These are phyloP conservation scores for Plutomurus gul DNA, from an alignment of 1,140 invertebrate species.

Conservation along the genomic window DNA sequence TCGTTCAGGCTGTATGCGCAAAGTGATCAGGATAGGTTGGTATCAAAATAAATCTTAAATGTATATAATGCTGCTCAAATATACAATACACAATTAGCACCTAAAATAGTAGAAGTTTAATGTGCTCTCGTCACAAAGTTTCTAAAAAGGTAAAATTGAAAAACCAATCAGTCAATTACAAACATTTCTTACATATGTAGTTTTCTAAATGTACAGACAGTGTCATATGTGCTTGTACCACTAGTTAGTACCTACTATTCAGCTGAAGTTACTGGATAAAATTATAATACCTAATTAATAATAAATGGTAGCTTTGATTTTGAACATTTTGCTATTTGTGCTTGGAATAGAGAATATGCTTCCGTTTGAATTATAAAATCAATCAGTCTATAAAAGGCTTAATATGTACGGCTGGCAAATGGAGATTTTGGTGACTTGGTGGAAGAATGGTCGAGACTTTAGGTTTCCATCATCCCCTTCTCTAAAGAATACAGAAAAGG, in stretches of 20 bases:
- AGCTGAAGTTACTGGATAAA: background rate
- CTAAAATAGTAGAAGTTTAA: background rate
- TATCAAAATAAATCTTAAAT: too few species aligned
- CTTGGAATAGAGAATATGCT: background rate
- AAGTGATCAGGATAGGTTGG: too few species aligned
- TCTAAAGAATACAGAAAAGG: conserved; percentile 32
- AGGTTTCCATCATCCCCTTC: conserved; percentile 53
- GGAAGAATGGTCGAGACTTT: background rate
- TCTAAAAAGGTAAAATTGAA: too few species aligned
- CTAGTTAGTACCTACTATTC: too few species aligned
- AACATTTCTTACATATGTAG: background rate
- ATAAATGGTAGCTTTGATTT: conserved; percentile 13
- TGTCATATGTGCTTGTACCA: too few species aligned
- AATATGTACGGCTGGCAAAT: conserved; percentile 13
- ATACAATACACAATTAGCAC: conserved; percentile 2
- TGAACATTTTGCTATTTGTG: conserved; percentile 22
- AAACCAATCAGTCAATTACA: background rate
- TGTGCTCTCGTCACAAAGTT: background rate
- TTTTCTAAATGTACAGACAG: too few species aligned
- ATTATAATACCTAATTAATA: too few species aligned
- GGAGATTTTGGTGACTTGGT: background rate
- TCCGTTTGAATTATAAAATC: background rate
- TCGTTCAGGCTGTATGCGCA: too few species aligned
- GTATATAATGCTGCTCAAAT: too few species aligned
- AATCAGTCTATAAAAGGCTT: conserved; percentile 12